Percentiles rank a stretch among this genome's conserved stretches.
These are phyloP conservation scores for Acanthopagrus latus DNA, from an alignment of 2,797 vertebrate genomes.

Conservation along the genomic window DNA sequence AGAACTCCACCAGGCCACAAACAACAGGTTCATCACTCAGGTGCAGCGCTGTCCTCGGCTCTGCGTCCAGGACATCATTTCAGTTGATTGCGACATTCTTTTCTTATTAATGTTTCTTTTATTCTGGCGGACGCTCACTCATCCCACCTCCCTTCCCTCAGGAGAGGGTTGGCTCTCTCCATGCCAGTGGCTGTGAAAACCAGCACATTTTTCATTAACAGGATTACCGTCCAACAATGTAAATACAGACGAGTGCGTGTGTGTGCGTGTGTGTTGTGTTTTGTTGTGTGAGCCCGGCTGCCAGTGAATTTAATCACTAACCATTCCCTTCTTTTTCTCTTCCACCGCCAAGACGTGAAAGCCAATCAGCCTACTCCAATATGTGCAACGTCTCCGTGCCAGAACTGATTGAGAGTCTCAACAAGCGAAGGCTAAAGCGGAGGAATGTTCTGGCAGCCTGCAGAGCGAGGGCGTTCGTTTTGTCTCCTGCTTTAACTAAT, in stretches of 20 bases:
- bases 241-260: slow-evolving; percentile 77
- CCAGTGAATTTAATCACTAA: slow-evolving; percentile 85
- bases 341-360: slow-evolving; percentile 70
- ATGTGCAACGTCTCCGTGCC: slow-evolving; percentile 77
- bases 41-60: slow-evolving; percentile 9
- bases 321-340: slow-evolving; percentile 65
- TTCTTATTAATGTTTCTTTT: slow-evolving; percentile 69
- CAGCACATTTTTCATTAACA: slow-evolving; percentile 83
- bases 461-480: slow-evolving; percentile 64
- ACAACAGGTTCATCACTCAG: slow-evolving; percentile 44
- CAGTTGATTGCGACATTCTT: slow-evolving; percentile 68
- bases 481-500: slow-evolving; percentile 69
- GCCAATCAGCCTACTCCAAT: slow-evolving; percentile 83
- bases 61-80: slow-evolving; percentile 54
- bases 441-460: slow-evolving; percentile 69
- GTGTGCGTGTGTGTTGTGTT: slow-evolving; percentile 37
- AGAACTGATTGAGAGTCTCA: slow-evolving; percentile 73
- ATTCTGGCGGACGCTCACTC: slow-evolving; percentile 62
- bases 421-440: slow-evolving; percentile 63
- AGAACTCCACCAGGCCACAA: slow-evolving; percentile 47
- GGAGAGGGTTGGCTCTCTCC: slow-evolving; percentile 58
- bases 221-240: slow-evolving; percentile 81
- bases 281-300: slow-evolving; percentile 57
- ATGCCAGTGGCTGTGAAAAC: slow-evolving; percentile 78
- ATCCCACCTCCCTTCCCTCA: slow-evolving; percentile 61